Base-by-base conservation (phyloP, 2,797 vertebrate genomes). In the Loriculus beryllinus region DNA sequence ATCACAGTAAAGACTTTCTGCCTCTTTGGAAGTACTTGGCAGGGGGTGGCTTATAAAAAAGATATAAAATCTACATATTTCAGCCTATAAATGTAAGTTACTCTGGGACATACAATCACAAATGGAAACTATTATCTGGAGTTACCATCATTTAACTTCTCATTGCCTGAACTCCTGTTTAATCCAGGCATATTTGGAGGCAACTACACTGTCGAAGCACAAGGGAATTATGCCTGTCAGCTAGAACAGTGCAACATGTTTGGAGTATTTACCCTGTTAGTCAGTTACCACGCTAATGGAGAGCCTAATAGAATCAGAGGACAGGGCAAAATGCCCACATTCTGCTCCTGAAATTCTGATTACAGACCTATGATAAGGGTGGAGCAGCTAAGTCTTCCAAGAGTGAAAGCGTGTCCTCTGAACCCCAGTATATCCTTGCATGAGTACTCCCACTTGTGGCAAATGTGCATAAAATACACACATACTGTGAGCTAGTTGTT, bases 11-110 rank as follows among this genome's bases (percentile, higher is more conserved):
- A 86, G 35, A 59, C 8, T 86, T 70, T 12, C 7, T 21, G 0
- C 0, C 31, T 86, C 49, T 82, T 76, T 0, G 1, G 7, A 78
- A 69, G 7, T n/a, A 51, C 13, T 29, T 22, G 13, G 8, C 3
- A 3, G 4, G 20, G 4, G 1, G 2, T 1, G 1, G 4, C 2
- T 19, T 15, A 20, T 1, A 26, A 78, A 57, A 79, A 33, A 3
- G 5, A 40, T 16, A 31, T 2, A 5, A 12, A 17, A 6, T 2
- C 4, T 10, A 70, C 13, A 1, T 35, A 56, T 64, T 85, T 77
- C 33, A 56, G 25, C 33, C n/a, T 35, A 28, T 28, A 80, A 79
- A 56, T 2, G 35, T 15, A 90, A 86, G 9, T 63, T 86, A 26
- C 6, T 9, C 33, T 80, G 2, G 2, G 13, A 69, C 49, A 52